Conservation (phyloP, 2,797 vertebrate species). For the Notolabrus celidotus region DNA sequence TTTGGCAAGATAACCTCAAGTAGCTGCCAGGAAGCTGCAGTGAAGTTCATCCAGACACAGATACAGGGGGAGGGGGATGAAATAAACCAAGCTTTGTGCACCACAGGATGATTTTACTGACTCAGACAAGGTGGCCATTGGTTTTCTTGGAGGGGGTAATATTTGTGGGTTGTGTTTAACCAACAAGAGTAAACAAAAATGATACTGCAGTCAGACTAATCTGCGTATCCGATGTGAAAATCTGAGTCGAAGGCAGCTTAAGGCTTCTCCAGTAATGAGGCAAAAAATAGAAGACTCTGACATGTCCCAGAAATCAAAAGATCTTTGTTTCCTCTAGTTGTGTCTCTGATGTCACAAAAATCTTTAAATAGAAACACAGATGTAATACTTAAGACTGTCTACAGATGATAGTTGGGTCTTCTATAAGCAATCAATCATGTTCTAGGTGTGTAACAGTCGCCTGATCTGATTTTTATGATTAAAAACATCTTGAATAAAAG, state of each 20-base stretch:
- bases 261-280: not conserved
- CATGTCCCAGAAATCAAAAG: constrained; percentile 17
- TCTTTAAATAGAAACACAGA: constrained; percentile 17
- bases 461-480: not conserved
- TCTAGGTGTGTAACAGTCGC: not conserved
- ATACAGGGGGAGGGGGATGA: not conserved
- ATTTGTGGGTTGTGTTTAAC: not conserved
- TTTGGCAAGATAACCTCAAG: no score
- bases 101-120: not conserved
- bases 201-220: not conserved
- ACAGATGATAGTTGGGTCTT: not conserved
- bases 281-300: constrained; percentile 7
- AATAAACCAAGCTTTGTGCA: not conserved
- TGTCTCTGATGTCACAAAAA: not conserved
- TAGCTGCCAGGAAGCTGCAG: no score
- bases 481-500: not conserved
- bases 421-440: not conserved
- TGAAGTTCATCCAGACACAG: not conserved
- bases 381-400: not conserved
- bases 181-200: not conserved
- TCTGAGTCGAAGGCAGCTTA: not conserved
- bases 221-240: not conserved
- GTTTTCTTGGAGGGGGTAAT: not conserved
- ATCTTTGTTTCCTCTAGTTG: constrained; percentile 6
- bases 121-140: not conserved